A percentile compares a stretch with the other conserved stretches of the same genome.
Conservation (phyloP, 2,888 invertebrate species). For the Polymixis lichenea region DNA sequence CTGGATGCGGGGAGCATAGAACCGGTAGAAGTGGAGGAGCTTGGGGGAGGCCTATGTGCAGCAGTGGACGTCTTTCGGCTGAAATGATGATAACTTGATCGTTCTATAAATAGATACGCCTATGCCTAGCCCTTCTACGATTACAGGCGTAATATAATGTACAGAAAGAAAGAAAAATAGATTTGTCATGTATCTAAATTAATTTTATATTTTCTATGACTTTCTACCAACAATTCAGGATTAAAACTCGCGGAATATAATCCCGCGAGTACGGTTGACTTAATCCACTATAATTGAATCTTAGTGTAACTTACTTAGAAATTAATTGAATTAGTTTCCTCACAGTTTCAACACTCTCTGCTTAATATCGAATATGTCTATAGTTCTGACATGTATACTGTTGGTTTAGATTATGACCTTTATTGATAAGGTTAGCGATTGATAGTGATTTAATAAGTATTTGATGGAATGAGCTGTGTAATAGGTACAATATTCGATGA, state of each 20-base stretch:
- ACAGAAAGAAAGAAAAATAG: not conserved
- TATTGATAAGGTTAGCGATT: not conserved
- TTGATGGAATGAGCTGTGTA: not conserved
- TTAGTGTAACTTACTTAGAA: slow-evolving; percentile 9
- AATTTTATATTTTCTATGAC: not conserved
- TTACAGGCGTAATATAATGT: not conserved
- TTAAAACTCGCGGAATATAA: not conserved
- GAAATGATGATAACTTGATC: no score
- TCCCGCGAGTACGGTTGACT: slow-evolving; percentile 10
- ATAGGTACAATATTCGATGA: not conserved
- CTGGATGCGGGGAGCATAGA: no score
- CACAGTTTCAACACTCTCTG: slow-evolving; percentile 2
- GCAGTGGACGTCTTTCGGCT: no score
- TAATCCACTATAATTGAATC: slow-evolving; percentile 25
- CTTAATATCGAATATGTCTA: slow-evolving; percentile 1
- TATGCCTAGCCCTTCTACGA: not conserved
- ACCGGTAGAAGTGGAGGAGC: no score
- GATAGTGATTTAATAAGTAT: not conserved
- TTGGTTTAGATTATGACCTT: not conserved
- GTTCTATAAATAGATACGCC: no score
- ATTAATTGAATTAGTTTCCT: slow-evolving; percentile 39
- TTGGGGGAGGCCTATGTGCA: no score
- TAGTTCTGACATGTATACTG: not conserved
- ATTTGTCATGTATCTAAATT: no score
- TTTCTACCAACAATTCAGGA: not conserved